phyloP scores from a whole-genome alignment of 2,797 vertebrate genomes.

The Paramormyrops hopkinsi region DNA sequence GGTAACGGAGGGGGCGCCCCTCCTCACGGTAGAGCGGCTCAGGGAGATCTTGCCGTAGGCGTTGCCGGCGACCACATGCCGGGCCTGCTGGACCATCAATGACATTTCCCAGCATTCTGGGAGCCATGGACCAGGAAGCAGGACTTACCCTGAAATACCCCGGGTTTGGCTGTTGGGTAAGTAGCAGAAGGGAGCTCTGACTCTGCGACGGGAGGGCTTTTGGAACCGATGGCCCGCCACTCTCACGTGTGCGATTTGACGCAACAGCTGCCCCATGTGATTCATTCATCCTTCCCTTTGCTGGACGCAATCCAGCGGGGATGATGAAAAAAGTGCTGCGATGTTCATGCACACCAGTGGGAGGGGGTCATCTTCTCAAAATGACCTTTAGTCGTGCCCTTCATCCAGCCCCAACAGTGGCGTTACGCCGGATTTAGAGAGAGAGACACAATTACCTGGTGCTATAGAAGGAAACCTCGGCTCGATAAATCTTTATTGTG shows the following conservation, averaged over 20 bases:
- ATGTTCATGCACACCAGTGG: background rate
- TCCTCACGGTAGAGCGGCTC: background rate
- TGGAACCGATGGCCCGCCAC: background rate
- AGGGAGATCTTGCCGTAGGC: background rate
- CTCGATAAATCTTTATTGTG: background rate
- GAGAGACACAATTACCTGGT: constrained; percentile 1
- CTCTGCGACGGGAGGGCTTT: background rate
- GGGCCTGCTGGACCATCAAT: background rate
- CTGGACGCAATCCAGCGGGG: background rate
- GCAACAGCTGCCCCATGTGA: background rate
- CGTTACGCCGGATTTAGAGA: background rate
- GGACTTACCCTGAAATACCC: background rate
- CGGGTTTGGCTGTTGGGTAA: background rate
- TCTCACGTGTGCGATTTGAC: constrained; percentile 19
- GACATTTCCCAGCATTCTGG: background rate
- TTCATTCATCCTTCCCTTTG: background rate
- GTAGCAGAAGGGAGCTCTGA: background rate
- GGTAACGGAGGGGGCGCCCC: background rate
- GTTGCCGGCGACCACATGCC: background rate
- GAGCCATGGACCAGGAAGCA: background rate
- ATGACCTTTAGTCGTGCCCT: background rate
- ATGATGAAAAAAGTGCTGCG: constrained; percentile 19
- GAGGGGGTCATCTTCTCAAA: background rate
- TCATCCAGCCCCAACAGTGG: background rate
- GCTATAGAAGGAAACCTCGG: background rate